phyloP scores from a whole-genome alignment of 2,888 invertebrate genomes.

The Drosophila picticornis region DNA sequence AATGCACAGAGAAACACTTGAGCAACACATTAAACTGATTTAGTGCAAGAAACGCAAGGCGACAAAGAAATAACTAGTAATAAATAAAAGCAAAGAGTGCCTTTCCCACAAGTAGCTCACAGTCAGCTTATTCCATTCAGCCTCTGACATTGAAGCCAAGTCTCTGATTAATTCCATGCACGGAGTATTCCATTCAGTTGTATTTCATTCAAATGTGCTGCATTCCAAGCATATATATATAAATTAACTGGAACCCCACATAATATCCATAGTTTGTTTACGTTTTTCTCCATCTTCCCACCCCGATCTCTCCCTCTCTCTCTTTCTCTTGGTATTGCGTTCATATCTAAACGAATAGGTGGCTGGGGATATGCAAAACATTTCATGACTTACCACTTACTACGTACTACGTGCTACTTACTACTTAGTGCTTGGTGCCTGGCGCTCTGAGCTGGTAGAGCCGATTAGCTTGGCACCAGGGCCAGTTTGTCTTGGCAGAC shows the following conservation, averaged over 20 bases:
- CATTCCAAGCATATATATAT: conserved; percentile 19
- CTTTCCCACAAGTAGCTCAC: not conserved
- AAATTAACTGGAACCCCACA: conserved; percentile 34
- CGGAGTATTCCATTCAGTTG: conserved; percentile 38
- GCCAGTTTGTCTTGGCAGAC: conserved; percentile 5
- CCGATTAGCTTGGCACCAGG: conserved; percentile 16
- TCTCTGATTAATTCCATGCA: conserved; percentile 30
- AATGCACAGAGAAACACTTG: not conserved
- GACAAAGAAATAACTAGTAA: not conserved
- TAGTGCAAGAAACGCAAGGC: not conserved
- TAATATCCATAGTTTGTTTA: conserved; percentile 39
- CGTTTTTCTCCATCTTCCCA: not conserved
- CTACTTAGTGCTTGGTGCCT: not conserved
- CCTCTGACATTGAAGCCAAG: conserved; percentile 48
- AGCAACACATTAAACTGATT: not conserved
- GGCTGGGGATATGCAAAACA: not conserved
- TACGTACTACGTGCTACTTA: too few relatives aligned
- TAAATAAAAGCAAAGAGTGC: not conserved
- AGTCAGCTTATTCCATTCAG: conserved; percentile 1
- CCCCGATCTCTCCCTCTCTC: not conserved
- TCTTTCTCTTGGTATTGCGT: not conserved
- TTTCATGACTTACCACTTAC: not conserved
- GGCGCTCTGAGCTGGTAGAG: too few relatives aligned
- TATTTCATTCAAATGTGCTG: conserved; percentile 1
- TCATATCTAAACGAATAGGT: not conserved